Base-by-base conservation (phyloP, 2,113 vertebrate genomes). In the Sphaerodactylus townsendi region DNA sequence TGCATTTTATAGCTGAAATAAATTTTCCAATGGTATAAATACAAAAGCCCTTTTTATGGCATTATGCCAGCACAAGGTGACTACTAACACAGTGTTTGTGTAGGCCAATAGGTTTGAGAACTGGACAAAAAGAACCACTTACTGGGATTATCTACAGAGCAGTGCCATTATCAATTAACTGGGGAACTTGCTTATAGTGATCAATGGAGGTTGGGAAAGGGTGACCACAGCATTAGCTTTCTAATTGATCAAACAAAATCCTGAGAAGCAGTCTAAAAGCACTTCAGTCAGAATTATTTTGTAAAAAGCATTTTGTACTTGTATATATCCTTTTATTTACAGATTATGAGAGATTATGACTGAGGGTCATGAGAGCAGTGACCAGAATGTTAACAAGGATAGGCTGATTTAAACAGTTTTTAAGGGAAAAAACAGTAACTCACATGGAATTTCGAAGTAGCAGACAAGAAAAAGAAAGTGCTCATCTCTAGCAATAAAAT, bases 171-270 rank as follows among this genome's bases (percentile, higher is more conserved):
- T 50, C 56, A 44, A 33, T 77, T 85, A 83, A 77, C 46, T 62
- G 48, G 50, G 30, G 46, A 35, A 44, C 35, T 19, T 71, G 44
- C 28, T 86, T 59, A 65, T 84, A 14, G 53, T 37, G 41, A 81
- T 81, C 72, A 79, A 75, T 71, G 70, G 35, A 74, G 23, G 68
- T 13, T 81, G 44, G 71, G 70, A 33, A 74, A 84, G 78, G 10
- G 23, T 78, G 17, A 7, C 37, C 35, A 25, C 37, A 44, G 10
- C 76, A 50, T 75, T 59, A 83, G 68, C 73, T 78, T 86, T 74
- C 68, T 83, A 81, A 85, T 41, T 70, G 68, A 74, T 53, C 17
- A 37, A n/a, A 65, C 41, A 35, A 71, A 78, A 82, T 72, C 73
- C 68, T 77, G 56, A 82, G 65, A 78, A 71, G 69, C 39, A 56